Evolutionary conservation across 2,797 vertebrate species (phyloP).

Genomic region (Eulemur mongoz): DNA sequence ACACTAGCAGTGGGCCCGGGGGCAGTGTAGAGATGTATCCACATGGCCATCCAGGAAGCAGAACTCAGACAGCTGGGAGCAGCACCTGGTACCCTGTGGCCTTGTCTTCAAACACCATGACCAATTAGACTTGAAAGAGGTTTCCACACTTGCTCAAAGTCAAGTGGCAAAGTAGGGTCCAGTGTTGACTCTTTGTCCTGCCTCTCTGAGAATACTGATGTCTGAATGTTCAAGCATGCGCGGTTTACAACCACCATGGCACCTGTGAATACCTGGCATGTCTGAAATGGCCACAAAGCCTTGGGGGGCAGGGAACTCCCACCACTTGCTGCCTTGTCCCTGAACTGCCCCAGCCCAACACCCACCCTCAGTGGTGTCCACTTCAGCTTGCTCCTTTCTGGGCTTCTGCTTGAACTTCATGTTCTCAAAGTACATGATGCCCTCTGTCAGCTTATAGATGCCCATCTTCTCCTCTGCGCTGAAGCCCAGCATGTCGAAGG

Average conservation of each 20-base stretch:
- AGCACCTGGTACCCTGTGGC: background rate
- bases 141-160: background rate
- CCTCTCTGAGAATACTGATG: background rate
- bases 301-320: background rate
- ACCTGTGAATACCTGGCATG: background rate
- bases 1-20: background rate
- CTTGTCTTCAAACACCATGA: background rate
- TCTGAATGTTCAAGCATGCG: background rate
- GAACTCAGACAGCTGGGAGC: background rate
- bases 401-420: conserved; percentile 88
- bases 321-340: rapidly evolving
- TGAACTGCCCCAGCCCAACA: background rate
- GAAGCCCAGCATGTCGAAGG: conserved; percentile 87
- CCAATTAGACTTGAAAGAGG: background rate
- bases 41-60: background rate
- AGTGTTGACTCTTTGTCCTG: background rate
- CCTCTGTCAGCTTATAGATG: conserved; percentile 82
- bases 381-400: conserved; percentile 87
- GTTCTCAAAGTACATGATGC: conserved; percentile 84
- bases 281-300: background rate
- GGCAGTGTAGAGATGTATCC: background rate
- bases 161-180: background rate
- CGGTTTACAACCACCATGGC: background rate
- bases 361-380: conserved; percentile 82
- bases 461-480: conserved; percentile 83